Base-by-base conservation (phyloP, 2,888 invertebrate species). In the Nezara viridula region DNA sequence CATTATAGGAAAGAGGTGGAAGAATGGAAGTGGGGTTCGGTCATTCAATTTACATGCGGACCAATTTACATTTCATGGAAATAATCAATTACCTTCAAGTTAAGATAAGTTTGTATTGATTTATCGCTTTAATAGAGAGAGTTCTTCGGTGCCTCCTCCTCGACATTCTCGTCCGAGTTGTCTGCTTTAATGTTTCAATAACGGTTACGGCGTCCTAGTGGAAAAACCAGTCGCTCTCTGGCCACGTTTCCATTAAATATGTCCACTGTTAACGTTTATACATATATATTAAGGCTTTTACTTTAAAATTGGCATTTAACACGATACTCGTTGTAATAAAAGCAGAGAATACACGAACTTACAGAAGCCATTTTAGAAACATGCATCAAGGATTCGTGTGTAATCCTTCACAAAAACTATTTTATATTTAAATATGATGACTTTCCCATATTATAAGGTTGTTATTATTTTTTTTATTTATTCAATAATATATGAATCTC, bases 41-140 rank as follows among this genome's bases (percentile, higher is more conserved):
- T 88, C 73, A 88, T 88, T 73, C 88, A 88, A 88, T 88, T 88
- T 88, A 73, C 73, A 88, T 73, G 88, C 88, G 32, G 27, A 49
- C 27, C 88, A 73, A 73, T 88, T 88, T 88, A 73, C 88, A 88
- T 88, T 88, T 73, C 66, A 44, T 73, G 66, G 86, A 86, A 86
- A 86, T 86, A 86, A 60, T 86, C 86, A 86, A 52, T 86, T 86
- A 86, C 24, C 86, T 49, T 52, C 60, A 86, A 86, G 55, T 86
- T 60, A 86, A 86, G 86, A 86, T 86, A 86, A 86, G 40, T 55
- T 44, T 86, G 52, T 86, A 86, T 60, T 86, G 86, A 86, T 86
- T 86, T 86, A 86, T 73, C 66, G 66, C 66, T 73, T 73, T 37
- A 73, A 73, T 73, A 19, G 66, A 37, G 66, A 73, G 32, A 32